A percentile compares a stretch with the other conserved stretches of the same genome.
phyloP scores from a whole-genome alignment of 92 coral and sea anemone species.

The Blastomussa wellsi region DNA sequence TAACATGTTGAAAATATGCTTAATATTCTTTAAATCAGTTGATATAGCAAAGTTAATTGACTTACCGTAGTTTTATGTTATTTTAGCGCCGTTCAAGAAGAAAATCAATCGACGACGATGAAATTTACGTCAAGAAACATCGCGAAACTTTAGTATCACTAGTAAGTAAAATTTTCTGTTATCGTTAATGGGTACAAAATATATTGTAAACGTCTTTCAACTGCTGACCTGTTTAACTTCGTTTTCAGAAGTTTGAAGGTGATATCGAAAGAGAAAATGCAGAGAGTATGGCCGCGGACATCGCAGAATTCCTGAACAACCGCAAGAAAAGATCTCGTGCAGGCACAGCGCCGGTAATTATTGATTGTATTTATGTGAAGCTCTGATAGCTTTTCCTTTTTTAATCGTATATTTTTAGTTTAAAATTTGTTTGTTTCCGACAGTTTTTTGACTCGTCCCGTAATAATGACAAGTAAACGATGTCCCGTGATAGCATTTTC shows the following conservation, averaged over 20 bases:
- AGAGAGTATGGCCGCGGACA: slow-evolving; percentile 81
- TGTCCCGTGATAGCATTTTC: not conserved
- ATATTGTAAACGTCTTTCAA: too few species aligned
- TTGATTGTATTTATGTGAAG: not conserved
- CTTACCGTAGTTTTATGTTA: not conserved
- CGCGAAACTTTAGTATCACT: slow-evolving; percentile 77
- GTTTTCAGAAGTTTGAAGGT: slow-evolving; percentile 75
- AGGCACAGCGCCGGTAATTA: slow-evolving; percentile 48
- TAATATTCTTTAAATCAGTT: not conserved
- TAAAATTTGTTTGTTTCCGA: not conserved
- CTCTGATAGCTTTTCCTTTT: not conserved
- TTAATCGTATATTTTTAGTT: not conserved
- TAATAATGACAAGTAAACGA: not conserved
- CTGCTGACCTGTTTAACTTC: not conserved
- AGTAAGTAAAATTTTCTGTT: slow-evolving; percentile 47
- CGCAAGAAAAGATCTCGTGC: slow-evolving; percentile 56
- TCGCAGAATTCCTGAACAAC: slow-evolving; percentile 75
- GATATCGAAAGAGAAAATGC: slow-evolving; percentile 69
- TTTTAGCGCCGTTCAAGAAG: slow-evolving; percentile 35
- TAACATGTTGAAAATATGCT: not conserved
- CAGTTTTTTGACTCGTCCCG: not conserved
- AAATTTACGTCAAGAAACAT: slow-evolving; percentile 64
- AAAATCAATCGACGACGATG: slow-evolving; percentile 71
- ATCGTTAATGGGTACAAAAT: too few species aligned
- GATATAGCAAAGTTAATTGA: not conserved